Evolutionary conservation across 2,797 vertebrate species (phyloP), one percentile per base, ranked within the genome.

Genomic region (Coendou prehensilis): DNA sequence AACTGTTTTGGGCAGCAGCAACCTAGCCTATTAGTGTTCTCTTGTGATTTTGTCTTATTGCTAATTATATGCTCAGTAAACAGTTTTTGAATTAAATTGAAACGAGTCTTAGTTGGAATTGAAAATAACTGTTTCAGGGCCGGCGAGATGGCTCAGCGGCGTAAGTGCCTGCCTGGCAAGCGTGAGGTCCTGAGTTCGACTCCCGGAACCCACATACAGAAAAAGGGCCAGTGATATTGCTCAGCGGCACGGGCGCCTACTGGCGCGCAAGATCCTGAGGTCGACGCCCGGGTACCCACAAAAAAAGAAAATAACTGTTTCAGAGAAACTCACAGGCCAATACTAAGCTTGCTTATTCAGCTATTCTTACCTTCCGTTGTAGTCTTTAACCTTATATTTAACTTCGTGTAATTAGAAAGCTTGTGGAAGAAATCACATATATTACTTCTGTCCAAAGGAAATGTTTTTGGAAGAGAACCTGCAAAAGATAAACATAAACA

Each of bases 371-470:
- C 1, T 76, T 64, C 14, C 33, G 47, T 18, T 86, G 1, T n/a
- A 56, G 33, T 50, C 52, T 76, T 93, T 78, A 54, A 23, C 1
- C 73, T 81, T 61, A n/a, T 87, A 13, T 83, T 92, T 95, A 88
- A 81, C 63, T 78, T 83, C 59, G n/a, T 73, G 69, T 79, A 73
- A 26, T 89, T 89, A 47, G 33, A 63, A 92, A 87, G 22, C 47
- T 71, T 73, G 18, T 59, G 67, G 15, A 93, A 71, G 50, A 88
- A 80, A 78, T 78, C 47, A 3, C 54, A 41, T 57, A 7, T 81
- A 14, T 90, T 63, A 52, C 86, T 94, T 94, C 89, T 78, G 10
- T 84, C 54, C 10, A 14, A 84, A 94, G 88, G 73, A 92, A 45
- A 59, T 82, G 50, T 9, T 59, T 94, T 71, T 90, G 82, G 76